A percentile compares a stretch with the other conserved stretches of the same genome.
Conservation (phyloP, 2,797 vertebrate genomes). For the Meriones psammophilus region DNA sequence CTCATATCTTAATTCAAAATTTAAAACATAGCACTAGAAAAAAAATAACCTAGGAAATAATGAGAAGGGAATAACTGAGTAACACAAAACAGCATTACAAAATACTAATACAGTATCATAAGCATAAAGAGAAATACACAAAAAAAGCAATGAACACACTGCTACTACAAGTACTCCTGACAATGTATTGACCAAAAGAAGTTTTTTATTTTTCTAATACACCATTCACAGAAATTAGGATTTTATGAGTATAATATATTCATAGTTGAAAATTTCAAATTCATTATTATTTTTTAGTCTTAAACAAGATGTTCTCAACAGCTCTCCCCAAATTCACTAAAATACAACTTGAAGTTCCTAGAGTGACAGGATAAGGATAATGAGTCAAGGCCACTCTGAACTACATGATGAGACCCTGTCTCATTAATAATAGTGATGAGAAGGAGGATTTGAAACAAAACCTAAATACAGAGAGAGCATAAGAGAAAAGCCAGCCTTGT, state of each 20-base stretch:
- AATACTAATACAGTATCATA: neutral
- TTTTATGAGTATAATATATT: neutral
- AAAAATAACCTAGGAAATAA: neutral
- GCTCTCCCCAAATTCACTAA: neutral
- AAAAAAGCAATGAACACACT: neutral
- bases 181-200: neutral
- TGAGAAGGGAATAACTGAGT: neutral
- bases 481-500: neutral
- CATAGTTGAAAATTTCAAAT: neutral
- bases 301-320: neutral
- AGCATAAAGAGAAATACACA: neutral
- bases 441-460: neutral
- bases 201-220: neutral
- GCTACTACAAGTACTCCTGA: neutral
- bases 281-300: neutral
- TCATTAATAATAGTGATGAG: neutral
- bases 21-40: neutral
- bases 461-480: neutral
- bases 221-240: neutral
- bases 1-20: slow-evolving; percentile 7
- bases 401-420: neutral
- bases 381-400: neutral
- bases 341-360: neutral
- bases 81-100: neutral
- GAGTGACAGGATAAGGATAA: neutral